phyloP scores from a whole-genome alignment of 2,797 vertebrate genomes.

The Ceryle rudis region DNA sequence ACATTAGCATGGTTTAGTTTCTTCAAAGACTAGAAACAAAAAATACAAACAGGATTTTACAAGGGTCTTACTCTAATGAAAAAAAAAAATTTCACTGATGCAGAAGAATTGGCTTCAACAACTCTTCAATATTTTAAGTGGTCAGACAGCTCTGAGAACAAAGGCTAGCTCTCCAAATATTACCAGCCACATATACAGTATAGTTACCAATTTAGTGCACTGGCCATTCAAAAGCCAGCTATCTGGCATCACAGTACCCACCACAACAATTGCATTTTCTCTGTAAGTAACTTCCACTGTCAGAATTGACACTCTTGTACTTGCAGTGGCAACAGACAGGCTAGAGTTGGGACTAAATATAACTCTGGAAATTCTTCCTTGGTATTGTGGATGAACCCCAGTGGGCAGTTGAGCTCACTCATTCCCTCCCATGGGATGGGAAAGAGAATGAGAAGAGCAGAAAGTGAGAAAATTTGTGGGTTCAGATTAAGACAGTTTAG shows the following conservation, averaged over 20 bases:
- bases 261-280: neutral
- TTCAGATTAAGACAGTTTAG: neutral
- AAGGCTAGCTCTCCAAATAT: neutral
- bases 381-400: neutral
- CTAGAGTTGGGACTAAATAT: neutral
- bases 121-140: neutral
- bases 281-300: neutral
- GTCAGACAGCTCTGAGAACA: neutral
- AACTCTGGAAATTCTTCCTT: neutral
- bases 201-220: neutral
- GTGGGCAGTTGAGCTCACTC: neutral
- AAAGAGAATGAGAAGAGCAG: neutral
- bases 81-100: neutral
- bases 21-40: constrained; percentile 83
- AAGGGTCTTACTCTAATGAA: neutral
- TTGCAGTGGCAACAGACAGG: neutral
- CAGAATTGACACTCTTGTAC: neutral
- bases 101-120: neutral
- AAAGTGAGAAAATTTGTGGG: neutral
- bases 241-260: neutral
- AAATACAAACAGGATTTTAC: constrained; percentile 19
- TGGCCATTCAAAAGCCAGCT: neutral
- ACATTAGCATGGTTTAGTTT: constrained; percentile 86
- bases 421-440: neutral
- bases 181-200: neutral